Conservation (phyloP, 1,140 invertebrate genomes). For the Battus philenor region DNA sequence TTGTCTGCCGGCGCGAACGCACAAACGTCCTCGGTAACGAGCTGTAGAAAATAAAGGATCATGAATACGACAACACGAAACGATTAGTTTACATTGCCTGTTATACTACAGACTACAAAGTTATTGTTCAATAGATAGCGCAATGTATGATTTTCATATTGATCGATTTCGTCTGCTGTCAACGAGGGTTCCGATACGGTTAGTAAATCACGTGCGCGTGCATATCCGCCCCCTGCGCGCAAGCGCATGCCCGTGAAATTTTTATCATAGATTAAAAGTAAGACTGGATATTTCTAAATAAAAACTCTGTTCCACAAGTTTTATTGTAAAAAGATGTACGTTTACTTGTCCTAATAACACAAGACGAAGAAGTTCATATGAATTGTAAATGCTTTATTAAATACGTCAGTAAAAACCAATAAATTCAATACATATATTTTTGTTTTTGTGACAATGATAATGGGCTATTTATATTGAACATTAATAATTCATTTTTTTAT, state of each 20-base stretch:
- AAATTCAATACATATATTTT: neutral
- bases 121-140: neutral
- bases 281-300: neutral
- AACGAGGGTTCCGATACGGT: conserved; percentile 21
- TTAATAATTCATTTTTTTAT: neutral
- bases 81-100: neutral
- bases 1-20: conserved; percentile 18
- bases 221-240: conserved; percentile 26
- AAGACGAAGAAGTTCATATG: neutral
- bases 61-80: neutral
- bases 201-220: conserved; percentile 31
- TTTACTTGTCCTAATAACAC: neutral
- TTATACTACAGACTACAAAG: neutral
- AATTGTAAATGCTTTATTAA: neutral
- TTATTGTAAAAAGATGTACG: neutral
- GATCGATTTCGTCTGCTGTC: conserved; percentile 10
- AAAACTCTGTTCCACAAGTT: neutral
- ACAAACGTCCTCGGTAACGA: neutral
- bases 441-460: neutral
- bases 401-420: neutral
- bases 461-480: neutral
- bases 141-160: conserved; percentile 7
- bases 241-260: conserved; percentile 17
- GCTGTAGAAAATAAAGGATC: conserved; percentile 5
- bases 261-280: conserved; percentile 17